These are phyloP conservation scores for Hermodice carunculata DNA, from an alignment of 2,888 invertebrate genomes.

Conservation along the genomic window DNA sequence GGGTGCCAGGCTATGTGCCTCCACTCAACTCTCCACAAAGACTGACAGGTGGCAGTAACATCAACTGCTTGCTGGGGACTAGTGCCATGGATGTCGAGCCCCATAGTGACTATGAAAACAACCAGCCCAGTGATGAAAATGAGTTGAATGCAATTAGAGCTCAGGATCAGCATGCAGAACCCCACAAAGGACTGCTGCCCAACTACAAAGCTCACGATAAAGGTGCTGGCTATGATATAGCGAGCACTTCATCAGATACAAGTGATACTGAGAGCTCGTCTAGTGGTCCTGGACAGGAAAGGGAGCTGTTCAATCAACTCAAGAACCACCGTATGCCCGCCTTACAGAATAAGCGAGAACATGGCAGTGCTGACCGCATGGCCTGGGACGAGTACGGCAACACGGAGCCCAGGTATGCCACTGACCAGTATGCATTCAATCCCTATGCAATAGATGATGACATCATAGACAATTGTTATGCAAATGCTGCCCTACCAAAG, in stretches of 20 bases:
- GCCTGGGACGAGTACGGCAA: constrained; percentile 1
- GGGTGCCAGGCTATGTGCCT: background rate
- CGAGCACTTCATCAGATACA: background rate
- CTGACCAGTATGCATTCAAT: constrained; percentile 19
- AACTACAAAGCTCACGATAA: background rate
- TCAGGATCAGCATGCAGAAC: no score
- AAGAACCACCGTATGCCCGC: constrained; percentile 14
- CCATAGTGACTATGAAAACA: constrained; percentile 19
- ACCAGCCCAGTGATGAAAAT: constrained; percentile 12
- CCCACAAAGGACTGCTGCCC: no score
- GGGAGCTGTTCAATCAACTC: constrained; percentile 22
- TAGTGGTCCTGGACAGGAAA: constrained; percentile 20
- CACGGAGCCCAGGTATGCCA: background rate
- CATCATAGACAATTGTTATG: constrained; percentile 10
- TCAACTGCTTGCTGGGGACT: background rate
- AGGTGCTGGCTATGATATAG: background rate
- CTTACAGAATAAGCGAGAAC: background rate
- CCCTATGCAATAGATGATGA: constrained; percentile 20
- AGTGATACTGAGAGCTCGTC: constrained; percentile 18
- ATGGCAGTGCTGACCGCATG: background rate
- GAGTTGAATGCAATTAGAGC: no score
- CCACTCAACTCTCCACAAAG: no score
- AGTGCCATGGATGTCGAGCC: background rate
- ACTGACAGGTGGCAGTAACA: no score
- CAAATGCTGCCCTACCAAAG: background rate